Conservation (phyloP, 2,888 invertebrate genomes). For the Bedellia somnulentella region DNA sequence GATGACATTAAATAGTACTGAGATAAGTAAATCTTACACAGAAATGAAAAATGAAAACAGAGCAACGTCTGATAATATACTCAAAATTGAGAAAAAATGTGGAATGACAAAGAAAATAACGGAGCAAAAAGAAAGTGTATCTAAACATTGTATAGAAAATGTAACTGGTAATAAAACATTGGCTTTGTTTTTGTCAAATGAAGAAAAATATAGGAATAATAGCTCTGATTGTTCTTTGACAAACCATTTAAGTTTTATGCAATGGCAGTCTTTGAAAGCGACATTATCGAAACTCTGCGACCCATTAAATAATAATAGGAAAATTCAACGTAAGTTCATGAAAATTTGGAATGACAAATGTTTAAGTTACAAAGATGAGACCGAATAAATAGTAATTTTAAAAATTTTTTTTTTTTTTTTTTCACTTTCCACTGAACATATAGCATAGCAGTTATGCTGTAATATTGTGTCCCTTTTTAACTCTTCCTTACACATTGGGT, state of each 20-base stretch:
- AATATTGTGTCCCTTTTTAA: no score
- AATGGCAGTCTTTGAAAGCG: slow-evolving; percentile 53
- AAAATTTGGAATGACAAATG: slow-evolving; percentile 49
- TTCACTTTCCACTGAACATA: no score
- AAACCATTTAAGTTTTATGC: slow-evolving; percentile 50
- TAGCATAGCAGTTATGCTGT: no score
- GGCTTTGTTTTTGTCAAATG: slow-evolving; percentile 27
- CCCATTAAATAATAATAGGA: slow-evolving; percentile 22
- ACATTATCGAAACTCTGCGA: slow-evolving; percentile 26
- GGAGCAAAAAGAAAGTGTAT: background rate
- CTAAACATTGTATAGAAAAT: slow-evolving; percentile 16
- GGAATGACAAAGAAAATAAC: background rate
- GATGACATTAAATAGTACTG: background rate
- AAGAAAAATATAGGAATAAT: slow-evolving; percentile 33
- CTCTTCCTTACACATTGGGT: no score
- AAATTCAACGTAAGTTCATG: slow-evolving; percentile 33
- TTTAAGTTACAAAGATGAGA: no score
- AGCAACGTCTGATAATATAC: background rate
- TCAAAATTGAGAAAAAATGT: background rate
- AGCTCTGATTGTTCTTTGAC: slow-evolving; percentile 26
- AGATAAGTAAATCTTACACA: background rate
- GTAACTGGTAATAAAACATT: slow-evolving; percentile 25
- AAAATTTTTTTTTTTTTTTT: no score
- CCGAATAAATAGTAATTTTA: no score
- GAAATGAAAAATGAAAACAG: background rate